Percentiles rank a stretch among this genome's conserved stretches.
Conservation (phyloP, 2,113 vertebrate species). For the Oncorhynchus clarkii region DNA sequence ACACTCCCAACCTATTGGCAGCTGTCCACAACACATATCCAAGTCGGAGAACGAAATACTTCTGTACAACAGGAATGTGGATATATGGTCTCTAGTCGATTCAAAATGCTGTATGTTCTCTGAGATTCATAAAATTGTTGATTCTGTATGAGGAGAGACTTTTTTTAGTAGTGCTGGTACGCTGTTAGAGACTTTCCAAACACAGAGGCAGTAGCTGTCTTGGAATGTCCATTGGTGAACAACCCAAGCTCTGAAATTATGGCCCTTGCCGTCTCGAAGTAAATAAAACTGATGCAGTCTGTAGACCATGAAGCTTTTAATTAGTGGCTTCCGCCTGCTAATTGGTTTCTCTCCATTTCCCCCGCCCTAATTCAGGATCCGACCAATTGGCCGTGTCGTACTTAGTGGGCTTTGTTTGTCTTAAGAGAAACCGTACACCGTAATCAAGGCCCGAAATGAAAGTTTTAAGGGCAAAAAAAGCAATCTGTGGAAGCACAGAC, state of each 20-base stretch:
- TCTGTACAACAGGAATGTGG: no score
- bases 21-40: conserved; percentile 57
- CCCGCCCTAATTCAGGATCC: conserved; percentile 52
- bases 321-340: conserved; percentile 78
- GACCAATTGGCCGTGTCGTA: conserved; percentile 64
- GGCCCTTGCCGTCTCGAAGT: conserved; percentile 60
- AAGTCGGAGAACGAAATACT: conserved; percentile 12
- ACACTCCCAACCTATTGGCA: conserved; percentile 63
- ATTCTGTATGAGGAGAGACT: no score
- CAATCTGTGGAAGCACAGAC: conserved; percentile 9
- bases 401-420: conserved; percentile 71
- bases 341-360: conserved; percentile 66
- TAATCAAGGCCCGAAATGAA: conserved; percentile 65
- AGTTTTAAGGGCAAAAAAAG: conserved; percentile 38
- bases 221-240: conserved; percentile 60
- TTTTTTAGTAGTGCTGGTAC: conserved; percentile 47
- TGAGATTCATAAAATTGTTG: no score
- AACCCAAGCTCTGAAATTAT: conserved; percentile 61
- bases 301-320: conserved; percentile 74
- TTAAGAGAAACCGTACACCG: conserved; percentile 67
- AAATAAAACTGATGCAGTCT: conserved; percentile 78
- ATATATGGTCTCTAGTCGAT: no score
- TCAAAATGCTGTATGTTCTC: no score
- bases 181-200: conserved; percentile 49
- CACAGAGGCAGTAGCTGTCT: conserved; percentile 51